Conservation (phyloP, 2,888 invertebrate genomes). For the Dimorphilus gyrociliatus region DNA sequence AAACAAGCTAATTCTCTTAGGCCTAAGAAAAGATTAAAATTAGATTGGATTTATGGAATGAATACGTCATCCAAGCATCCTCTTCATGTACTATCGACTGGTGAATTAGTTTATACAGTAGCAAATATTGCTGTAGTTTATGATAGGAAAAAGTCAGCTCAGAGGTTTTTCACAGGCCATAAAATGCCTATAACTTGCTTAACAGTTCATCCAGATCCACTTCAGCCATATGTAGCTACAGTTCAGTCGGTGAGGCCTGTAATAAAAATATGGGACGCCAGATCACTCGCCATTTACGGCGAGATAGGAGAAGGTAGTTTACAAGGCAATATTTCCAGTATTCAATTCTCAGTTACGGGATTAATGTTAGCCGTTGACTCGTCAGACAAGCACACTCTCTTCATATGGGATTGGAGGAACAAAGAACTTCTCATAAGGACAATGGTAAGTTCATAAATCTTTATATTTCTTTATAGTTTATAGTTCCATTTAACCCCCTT, state of each 20-base stretch:
- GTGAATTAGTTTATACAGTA: slow-evolving; percentile 62
- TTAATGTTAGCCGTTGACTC: slow-evolving; percentile 76
- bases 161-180: slow-evolving; percentile 75
- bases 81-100: slow-evolving; percentile 18
- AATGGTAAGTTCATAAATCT: slow-evolving; percentile 56
- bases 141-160: slow-evolving; percentile 67
- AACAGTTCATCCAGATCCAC: slow-evolving; percentile 2
- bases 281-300: slow-evolving; percentile 67
- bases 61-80: background rate
- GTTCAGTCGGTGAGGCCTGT: slow-evolving; percentile 40
- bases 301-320: slow-evolving; percentile 81
- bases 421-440: slow-evolving; percentile 81
- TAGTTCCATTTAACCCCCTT: too few relatives aligned
- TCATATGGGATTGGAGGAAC: slow-evolving; percentile 92
- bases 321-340: slow-evolving; percentile 66
- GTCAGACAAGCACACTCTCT: slow-evolving; percentile 69
- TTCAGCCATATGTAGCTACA: slow-evolving; percentile 4
- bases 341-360: slow-evolving; percentile 55
- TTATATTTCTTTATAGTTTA: too few relatives aligned
- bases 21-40: slow-evolving; percentile 19
- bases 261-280: slow-evolving; percentile 78
- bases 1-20: slow-evolving; percentile 14
- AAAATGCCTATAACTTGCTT: slow-evolving; percentile 43
- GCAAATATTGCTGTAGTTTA: slow-evolving; percentile 75
- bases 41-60: slow-evolving; percentile 33